Evolutionary conservation across 2,113 vertebrate species (phyloP).

Genomic region (Rhea americana): DNA sequence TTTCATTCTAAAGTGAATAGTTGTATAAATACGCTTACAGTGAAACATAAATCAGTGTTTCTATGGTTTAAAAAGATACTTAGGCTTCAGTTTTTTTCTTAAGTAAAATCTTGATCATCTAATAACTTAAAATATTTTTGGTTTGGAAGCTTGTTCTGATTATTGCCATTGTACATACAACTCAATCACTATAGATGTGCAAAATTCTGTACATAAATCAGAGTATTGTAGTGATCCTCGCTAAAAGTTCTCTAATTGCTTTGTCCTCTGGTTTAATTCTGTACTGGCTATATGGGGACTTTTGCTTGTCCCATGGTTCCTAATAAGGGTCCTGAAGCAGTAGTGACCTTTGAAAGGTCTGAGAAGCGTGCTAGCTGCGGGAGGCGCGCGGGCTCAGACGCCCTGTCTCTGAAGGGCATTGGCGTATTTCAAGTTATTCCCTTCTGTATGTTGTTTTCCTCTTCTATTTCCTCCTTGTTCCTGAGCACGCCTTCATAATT

Average conservation of each 20-base stretch:
- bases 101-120: background rate
- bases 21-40: background rate
- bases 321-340: background rate
- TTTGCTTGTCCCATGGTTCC: background rate
- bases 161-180: background rate
- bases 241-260: background rate
- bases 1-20: background rate
- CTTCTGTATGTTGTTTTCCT: background rate
- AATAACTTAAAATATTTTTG: background rate
- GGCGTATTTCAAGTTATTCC: background rate
- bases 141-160: background rate
- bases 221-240: background rate
- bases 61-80: background rate
- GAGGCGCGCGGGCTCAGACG: no score
- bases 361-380: background rate
- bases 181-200: no score
- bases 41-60: background rate
- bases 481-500: background rate
- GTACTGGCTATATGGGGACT: background rate
- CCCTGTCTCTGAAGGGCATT: no score
- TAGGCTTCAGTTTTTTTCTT: background rate
- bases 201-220: no score
- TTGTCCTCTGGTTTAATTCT: background rate
- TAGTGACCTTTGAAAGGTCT: background rate
- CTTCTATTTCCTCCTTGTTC: background rate